phyloP scores from a whole-genome alignment of 1,140 invertebrate genomes.

The Sesamia nonagrioides region DNA sequence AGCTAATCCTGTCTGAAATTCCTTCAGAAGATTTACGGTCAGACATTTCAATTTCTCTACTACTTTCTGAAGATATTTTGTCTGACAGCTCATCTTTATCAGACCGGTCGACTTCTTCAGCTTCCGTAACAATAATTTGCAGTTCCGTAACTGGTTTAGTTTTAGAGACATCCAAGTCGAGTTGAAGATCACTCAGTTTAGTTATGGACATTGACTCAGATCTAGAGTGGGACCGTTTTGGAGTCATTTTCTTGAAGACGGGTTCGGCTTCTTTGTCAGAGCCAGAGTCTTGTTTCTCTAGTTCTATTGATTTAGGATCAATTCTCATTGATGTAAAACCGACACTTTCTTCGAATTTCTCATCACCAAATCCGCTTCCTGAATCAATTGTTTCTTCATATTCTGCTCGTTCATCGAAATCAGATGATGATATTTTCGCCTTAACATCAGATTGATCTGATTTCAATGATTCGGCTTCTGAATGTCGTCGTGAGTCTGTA shows the following conservation, averaged over 20 bases:
- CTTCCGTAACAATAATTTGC: slow-evolving; percentile 86
- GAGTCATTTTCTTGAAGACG: slow-evolving; percentile 83
- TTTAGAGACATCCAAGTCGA: slow-evolving; percentile 68
- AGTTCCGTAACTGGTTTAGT: slow-evolving; percentile 77
- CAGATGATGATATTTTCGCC: slow-evolving; percentile 82
- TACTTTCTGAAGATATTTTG: slow-evolving; percentile 87
- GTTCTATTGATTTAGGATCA: slow-evolving; percentile 68
- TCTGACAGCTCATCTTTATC: slow-evolving; percentile 85
- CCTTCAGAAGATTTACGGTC: slow-evolving; percentile 86
- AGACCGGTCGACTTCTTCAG: slow-evolving; percentile 80
- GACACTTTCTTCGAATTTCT: slow-evolving; percentile 85
- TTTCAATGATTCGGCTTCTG: slow-evolving; percentile 86
- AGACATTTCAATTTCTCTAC: slow-evolving; percentile 86
- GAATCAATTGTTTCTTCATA: slow-evolving; percentile 83
- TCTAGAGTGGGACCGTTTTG: slow-evolving; percentile 82
- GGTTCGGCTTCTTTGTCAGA: slow-evolving; percentile 79
- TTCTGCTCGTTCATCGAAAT: slow-evolving; percentile 85
- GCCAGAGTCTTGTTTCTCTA: slow-evolving; percentile 77
- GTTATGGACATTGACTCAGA: slow-evolving; percentile 84
- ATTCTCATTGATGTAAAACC: slow-evolving; percentile 80
- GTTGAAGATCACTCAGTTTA: slow-evolving; percentile 80
- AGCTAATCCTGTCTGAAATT: slow-evolving; percentile 85
- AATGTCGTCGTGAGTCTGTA: slow-evolving; percentile 84
- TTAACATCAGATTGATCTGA: slow-evolving; percentile 86
- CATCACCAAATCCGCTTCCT: slow-evolving; percentile 83